Evolutionary conservation across 2,797 vertebrate genomes (phyloP), one percentile per base, ranked within the genome.

Genomic region (Cercopithecus neglectus): DNA sequence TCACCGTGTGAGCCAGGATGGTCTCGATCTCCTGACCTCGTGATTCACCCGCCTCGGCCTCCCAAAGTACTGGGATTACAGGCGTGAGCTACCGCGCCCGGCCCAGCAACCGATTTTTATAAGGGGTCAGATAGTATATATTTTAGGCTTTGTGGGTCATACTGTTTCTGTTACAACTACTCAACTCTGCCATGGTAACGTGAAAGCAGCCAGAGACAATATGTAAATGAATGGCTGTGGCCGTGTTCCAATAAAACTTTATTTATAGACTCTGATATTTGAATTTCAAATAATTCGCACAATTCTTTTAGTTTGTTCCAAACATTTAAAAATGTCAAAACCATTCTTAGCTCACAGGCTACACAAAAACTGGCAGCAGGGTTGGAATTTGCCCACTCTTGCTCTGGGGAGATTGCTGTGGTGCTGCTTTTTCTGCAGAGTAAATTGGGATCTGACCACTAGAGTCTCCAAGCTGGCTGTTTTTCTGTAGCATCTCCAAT

Each of bases 241-340:
- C 79, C 70, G 57, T 79, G 19, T 89, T 86, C 91, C 74, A 75
- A 57, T 89, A 89, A 80, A 93, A 86, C 70, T 94, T 88, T 92
- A 92, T 97, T 94, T 94, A 89, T 59, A 94, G 41, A 57, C 5
- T 48, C 24, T 22, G 80, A 75, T 70, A 97, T 96, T 90, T 97
- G 70, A 84, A 96, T 96, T 94, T 87, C 88, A 92, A 92, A 90
- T 96, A 84, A 74, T 59, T 87, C 46, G 13, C 36, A 64, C 11
- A 72, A 64, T 92, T 95, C 36, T 86, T 95, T 89, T 57, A 24
- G 89, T 85, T 91, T 83, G 28, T 48, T 57, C 79, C 83, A 95
- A 61, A 1, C 14, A 83, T 57, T 75, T 70, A 70, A 93, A 96
- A 50, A 83, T 91, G 75, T 80, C 46, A 79, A 79, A 97, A 1